Conservation (phyloP, 2,113 vertebrate genomes). For the Coregonus clupeaformis region DNA sequence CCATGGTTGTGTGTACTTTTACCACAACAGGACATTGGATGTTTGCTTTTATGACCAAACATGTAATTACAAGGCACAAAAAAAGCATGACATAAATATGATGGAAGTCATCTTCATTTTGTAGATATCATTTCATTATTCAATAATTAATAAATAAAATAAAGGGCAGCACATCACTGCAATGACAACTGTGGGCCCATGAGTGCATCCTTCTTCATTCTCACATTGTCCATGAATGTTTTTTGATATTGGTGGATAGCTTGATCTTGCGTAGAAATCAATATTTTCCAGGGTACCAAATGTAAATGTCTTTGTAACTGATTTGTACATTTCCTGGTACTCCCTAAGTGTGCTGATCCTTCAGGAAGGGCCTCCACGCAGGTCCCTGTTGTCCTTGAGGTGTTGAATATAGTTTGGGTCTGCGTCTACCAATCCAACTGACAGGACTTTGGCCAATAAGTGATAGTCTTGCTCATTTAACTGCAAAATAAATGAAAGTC, state of each 20-base stretch:
- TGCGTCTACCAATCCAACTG: constrained; percentile 73
- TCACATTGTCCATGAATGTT: too few species aligned
- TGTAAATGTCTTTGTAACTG: too few species aligned
- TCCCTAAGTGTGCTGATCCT: background rate
- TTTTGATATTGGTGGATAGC: background rate
- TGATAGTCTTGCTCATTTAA: constrained; percentile 67
- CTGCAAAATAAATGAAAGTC: constrained; percentile 35
- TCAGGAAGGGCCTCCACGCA: constrained; percentile 41
- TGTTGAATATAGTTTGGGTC: constrained; percentile 76
- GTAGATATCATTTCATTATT: too few species aligned
- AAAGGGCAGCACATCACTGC: background rate
- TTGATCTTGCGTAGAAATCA: background rate
- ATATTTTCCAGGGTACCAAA: too few species aligned
- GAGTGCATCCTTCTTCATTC: background rate
- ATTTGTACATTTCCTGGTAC: background rate
- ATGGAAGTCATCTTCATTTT: too few species aligned
- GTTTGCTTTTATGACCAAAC: too few species aligned
- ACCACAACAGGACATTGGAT: too few species aligned
- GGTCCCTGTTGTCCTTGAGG: constrained; percentile 73
- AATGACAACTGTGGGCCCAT: background rate
- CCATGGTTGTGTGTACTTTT: too few species aligned
- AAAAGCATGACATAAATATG: too few species aligned
- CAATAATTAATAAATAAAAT: background rate
- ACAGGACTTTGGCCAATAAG: constrained; percentile 70
- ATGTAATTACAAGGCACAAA: too few species aligned